These are phyloP conservation scores for Seriola dumerili DNA, from an alignment of 2,113 vertebrate species.

Conservation along the genomic window DNA sequence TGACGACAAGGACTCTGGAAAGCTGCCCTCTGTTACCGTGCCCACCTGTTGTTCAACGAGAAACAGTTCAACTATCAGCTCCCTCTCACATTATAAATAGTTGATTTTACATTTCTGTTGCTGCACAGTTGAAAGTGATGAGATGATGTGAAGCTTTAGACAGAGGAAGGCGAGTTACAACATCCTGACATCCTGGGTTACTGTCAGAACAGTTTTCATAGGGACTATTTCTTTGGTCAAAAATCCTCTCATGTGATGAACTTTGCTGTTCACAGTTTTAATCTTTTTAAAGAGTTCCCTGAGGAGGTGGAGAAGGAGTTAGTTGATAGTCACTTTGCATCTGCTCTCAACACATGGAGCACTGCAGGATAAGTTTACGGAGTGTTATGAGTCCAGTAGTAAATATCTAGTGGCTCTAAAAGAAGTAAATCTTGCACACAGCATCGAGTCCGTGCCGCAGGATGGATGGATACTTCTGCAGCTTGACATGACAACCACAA, in stretches of 20 bases:
- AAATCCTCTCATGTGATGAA: background rate
- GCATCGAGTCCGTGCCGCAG: background rate
- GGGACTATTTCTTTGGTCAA: background rate
- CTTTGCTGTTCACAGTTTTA: background rate
- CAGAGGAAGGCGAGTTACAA: too few species aligned
- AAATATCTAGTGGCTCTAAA: background rate
- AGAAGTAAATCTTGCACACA: background rate
- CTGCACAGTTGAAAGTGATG: too few species aligned
- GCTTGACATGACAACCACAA: background rate
- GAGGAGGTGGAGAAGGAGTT: too few species aligned
- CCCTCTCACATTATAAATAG: too few species aligned
- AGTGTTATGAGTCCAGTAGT: background rate
- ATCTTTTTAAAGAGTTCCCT: too few species aligned
- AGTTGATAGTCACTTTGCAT: background rate
- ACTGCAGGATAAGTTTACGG: background rate
- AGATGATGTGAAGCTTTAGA: too few species aligned
- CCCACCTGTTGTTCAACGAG: background rate
- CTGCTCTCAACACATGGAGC: background rate
- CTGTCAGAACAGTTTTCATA: background rate
- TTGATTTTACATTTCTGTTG: too few species aligned
- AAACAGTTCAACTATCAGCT: background rate
- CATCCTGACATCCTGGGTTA: too few species aligned
- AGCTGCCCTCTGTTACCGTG: background rate
- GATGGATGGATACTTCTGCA: background rate
- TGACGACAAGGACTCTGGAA: background rate